Conservation (phyloP, 2,113 vertebrate species). For the Cervus canadensis region DNA sequence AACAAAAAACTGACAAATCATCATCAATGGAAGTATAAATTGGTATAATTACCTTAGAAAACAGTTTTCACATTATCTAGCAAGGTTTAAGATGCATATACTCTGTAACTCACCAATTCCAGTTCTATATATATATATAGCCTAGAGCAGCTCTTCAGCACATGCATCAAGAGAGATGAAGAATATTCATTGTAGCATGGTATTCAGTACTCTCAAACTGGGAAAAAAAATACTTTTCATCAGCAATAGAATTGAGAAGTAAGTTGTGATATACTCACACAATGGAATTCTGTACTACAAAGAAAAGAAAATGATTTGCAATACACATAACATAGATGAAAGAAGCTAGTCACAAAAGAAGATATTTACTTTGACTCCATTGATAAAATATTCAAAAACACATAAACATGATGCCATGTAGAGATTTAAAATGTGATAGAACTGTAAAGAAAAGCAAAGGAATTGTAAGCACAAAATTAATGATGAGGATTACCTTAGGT, state of each 20-base stretch:
- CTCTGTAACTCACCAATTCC: neutral
- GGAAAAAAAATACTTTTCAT: neutral
- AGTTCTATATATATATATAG: neutral
- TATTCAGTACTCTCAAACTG: neutral
- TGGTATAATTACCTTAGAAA: neutral
- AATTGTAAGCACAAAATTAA: neutral
- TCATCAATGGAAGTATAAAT: neutral
- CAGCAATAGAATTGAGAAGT: neutral
- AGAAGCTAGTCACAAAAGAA: neutral
- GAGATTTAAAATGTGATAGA: neutral
- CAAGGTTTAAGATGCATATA: neutral
- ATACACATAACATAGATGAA: neutral
- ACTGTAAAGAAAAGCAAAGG: neutral
- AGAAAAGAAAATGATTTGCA: neutral
- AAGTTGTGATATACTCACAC: neutral
- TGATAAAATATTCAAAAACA: slow-evolving; percentile 1
- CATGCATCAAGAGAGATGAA: neutral
- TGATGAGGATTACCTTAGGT: neutral
- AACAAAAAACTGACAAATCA: neutral
- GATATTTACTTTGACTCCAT: neutral
- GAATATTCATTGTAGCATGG: neutral
- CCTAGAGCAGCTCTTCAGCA: neutral
- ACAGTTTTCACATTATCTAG: neutral
- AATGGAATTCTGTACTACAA: neutral
- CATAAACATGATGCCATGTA: neutral